Evolutionary conservation across 1,140 invertebrate species (phyloP).

Genomic region (Ceratitis capitata): DNA sequence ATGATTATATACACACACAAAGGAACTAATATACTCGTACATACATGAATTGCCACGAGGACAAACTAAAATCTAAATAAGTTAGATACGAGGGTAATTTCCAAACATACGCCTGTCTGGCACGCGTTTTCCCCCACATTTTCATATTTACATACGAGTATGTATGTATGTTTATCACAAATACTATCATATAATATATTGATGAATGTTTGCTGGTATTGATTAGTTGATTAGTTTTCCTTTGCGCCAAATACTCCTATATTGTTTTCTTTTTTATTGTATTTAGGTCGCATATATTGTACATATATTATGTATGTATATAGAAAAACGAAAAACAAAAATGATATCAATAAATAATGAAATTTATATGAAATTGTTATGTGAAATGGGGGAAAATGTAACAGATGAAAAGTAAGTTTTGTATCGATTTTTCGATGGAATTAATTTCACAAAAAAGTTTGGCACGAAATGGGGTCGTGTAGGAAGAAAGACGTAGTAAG

Average conservation of each 20-base stretch:
- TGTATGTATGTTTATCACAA: too few species aligned
- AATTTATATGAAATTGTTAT: background rate
- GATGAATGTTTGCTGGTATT: background rate
- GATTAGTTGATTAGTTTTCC: background rate
- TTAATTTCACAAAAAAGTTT: too few species aligned
- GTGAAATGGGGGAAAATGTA: background rate
- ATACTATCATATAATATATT: too few species aligned
- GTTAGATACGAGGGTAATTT: background rate
- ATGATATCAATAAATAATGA: background rate
- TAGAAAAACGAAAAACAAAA: background rate
- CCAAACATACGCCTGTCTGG: background rate
- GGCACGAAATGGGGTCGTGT: too few species aligned
- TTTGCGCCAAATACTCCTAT: background rate
- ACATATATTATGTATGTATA: background rate
- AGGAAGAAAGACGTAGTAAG: too few species aligned
- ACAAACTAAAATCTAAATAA: background rate
- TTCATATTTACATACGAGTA: too few species aligned
- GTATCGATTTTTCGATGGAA: too few species aligned
- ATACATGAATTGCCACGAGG: too few species aligned
- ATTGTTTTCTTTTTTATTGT: too few species aligned
- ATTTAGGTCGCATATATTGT: too few species aligned
- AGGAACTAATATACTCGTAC: too few species aligned
- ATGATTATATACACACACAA: too few species aligned
- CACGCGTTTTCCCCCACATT: background rate
- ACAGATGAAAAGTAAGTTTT: background rate